Base-by-base conservation (phyloP, 2,797 vertebrate species). In the Ambastaia sidthimunki region DNA sequence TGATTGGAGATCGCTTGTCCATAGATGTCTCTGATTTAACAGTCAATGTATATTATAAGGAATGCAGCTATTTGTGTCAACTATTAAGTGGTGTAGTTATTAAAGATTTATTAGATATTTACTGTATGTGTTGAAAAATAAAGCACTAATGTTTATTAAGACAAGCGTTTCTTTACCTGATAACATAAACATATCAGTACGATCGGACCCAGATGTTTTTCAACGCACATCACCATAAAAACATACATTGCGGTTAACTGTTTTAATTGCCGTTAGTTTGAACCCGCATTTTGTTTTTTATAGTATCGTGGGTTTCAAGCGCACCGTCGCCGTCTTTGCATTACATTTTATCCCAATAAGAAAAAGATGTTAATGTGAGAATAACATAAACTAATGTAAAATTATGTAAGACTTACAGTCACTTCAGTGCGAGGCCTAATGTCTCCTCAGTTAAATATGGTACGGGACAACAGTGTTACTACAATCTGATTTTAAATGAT, bases 121-220 rank as follows among this genome's bases (percentile, higher is more conserved):
- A 41, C 41, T 44, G 9, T 25, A 52, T 41, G 15, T 31, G 57
- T 1, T 60, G 3, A 25, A 21, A 59, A 48, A 60, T n/a, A 16
- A 41, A 76, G 11, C 13, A 52, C 16, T 47, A 12, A 25, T 3
- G 37, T 60, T 2, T 7, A 54, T n/a, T 0, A 47, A 57, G 25
- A 57, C 55, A 52, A 48, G 12, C 41, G 18, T 75, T 54, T 65
- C 28, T 1, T 18, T 10, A 65, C 11, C 62, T 60, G 76, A 12
- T 18, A 2, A 67, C 16, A 19, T 4, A 57, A 76, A 54, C 25
- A 52, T 78, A 55, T 18, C 3, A 70, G 23, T 60, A 5, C 12
- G 12, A 57, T 55, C 59, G 23, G 44, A 37, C 12, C 37, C 65
- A 69, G 66, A 69, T 68, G 23, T 77, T 69, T 48, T 11, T 77